Evolutionary conservation across 2,113 vertebrate genomes (phyloP).

Genomic region (Cinclus cinclus): DNA sequence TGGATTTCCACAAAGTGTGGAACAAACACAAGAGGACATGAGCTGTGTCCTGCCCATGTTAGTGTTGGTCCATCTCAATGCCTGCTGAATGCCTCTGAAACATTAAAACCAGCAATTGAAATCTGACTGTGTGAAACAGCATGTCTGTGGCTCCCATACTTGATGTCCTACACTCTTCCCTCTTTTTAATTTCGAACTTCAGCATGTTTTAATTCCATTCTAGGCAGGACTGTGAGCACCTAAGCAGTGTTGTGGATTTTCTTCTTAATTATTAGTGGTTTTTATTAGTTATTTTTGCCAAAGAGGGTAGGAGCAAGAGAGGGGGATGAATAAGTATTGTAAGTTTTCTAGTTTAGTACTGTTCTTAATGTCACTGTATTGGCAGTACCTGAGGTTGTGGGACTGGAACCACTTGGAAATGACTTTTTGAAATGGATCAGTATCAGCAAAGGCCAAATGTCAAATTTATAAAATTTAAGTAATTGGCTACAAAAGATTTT

Average conservation of each 20-base stretch:
- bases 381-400: background rate
- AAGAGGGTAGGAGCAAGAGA: background rate
- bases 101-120: background rate
- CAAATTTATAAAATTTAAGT: background rate
- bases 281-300: background rate
- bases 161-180: background rate
- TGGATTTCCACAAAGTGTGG: background rate
- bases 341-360: background rate
- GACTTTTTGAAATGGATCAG: background rate
- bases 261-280: background rate
- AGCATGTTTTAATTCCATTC: background rate
- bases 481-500: background rate
- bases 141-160: background rate
- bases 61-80: background rate
- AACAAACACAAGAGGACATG: background rate
- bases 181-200: background rate
- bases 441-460: background rate
- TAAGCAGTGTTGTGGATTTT: background rate
- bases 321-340: background rate
- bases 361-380: background rate
- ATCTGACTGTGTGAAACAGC: background rate
- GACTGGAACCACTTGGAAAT: background rate
- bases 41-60: background rate
- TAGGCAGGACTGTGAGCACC: background rate
- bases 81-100: background rate